phyloP scores from a whole-genome alignment of 2,888 invertebrate genomes.

The Papilio elwesi region DNA sequence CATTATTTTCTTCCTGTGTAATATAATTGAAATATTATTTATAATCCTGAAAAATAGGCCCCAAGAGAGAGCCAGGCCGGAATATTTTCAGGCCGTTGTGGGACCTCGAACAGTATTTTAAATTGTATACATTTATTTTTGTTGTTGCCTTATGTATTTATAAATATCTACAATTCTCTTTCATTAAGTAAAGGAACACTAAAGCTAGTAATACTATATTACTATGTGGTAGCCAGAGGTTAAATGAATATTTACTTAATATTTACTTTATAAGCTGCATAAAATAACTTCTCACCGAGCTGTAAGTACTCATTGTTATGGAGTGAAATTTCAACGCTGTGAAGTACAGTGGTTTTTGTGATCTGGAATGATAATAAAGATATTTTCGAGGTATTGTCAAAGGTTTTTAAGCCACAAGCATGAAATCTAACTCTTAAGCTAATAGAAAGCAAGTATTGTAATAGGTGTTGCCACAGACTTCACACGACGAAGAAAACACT shows the following conservation, averaged over 20 bases:
- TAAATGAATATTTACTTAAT: background rate
- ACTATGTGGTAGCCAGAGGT: too few species aligned
- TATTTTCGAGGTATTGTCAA: background rate
- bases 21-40: constrained; percentile 19
- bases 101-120: background rate
- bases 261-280: background rate
- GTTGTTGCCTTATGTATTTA: background rate
- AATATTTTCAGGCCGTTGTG: constrained; percentile 2
- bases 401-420: too few species aligned
- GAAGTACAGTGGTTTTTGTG: constrained; percentile 72
- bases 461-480: too few species aligned
- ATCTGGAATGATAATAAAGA: constrained; percentile 55
- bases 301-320: constrained; percentile 69
- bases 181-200: too few species aligned
- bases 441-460: too few species aligned
- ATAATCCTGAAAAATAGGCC: constrained; percentile 9
- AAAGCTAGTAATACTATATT: too few species aligned
- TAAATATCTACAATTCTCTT: background rate
- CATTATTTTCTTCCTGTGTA: background rate
- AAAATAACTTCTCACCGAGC: constrained; percentile 59
- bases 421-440: too few species aligned
- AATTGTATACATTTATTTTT: constrained; percentile 1
- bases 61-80: background rate
- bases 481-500: too few species aligned
- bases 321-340: constrained; percentile 70